Percentiles rank a stretch among this genome's conserved stretches.
phyloP scores from a whole-genome alignment of 2,113 vertebrate species.

The Galbula dea region DNA sequence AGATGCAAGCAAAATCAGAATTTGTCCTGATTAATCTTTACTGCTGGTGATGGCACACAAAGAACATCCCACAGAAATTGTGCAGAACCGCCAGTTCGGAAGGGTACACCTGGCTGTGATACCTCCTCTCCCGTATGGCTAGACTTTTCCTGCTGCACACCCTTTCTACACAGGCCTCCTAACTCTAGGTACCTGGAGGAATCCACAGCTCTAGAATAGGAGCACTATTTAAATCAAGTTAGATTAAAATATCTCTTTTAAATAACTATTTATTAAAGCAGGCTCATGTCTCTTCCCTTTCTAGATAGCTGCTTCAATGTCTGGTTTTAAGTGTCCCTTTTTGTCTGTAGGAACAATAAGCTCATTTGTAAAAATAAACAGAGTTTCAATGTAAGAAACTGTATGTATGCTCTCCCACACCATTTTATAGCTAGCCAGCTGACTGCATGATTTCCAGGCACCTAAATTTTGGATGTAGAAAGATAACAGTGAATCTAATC shows the following conservation, averaged over 20 bases:
- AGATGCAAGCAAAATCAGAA: neutral
- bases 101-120: neutral
- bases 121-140: neutral
- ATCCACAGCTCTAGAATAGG: neutral
- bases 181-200: neutral
- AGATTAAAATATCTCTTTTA: neutral
- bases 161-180: neutral
- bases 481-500: neutral
- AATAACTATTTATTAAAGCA: neutral
- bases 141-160: neutral
- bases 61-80: neutral
- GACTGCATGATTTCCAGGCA: neutral
- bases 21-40: neutral
- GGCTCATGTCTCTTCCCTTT: neutral
- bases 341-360: neutral
- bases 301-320: neutral
- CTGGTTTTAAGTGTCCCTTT: neutral
- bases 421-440: neutral
- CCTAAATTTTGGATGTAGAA: slow-evolving; percentile 2
- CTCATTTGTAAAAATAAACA: neutral
- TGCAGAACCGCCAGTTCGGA: neutral
- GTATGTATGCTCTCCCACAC: neutral
- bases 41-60: neutral
- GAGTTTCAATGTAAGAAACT: neutral
- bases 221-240: neutral